Percentiles rank a stretch among this genome's conserved stretches.
Conservation (phyloP, 2,888 invertebrate species). For the Lepidochrysops patricia region DNA sequence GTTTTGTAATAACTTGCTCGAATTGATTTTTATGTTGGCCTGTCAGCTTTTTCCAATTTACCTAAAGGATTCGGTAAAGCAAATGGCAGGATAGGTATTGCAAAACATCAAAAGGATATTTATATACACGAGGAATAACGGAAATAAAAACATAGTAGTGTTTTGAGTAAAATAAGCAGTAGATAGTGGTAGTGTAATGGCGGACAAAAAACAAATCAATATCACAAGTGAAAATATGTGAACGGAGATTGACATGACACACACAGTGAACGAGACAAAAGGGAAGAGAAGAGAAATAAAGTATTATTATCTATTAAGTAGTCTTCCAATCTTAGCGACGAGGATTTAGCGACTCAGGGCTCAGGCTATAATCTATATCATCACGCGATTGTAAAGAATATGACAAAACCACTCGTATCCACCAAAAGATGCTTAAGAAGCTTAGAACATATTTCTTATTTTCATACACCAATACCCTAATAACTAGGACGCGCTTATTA, state of each 20-base stretch:
- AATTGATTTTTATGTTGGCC: constrained; percentile 77
- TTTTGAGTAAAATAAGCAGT: constrained; percentile 23
- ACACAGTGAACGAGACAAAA: constrained; percentile 61
- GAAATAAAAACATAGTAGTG: constrained; percentile 44
- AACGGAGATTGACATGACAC: constrained; percentile 43
- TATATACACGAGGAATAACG: constrained; percentile 23
- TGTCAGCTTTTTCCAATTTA: constrained; percentile 79
- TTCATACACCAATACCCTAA: background rate
- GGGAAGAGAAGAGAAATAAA: constrained; percentile 29
- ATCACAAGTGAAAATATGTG: constrained; percentile 40
- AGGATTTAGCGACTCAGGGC: too few species aligned
- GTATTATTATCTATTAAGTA: constrained; percentile 22
- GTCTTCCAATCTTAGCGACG: too few species aligned
- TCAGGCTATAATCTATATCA: too few species aligned
- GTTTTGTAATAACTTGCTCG: constrained; percentile 79
- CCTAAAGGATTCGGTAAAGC: constrained; percentile 43
- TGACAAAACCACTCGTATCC: too few species aligned
- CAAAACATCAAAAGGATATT: constrained; percentile 25
- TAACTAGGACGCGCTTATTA: background rate
- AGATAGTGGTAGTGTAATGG: constrained; percentile 29
- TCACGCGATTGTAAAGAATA: too few species aligned
- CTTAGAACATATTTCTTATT: background rate
- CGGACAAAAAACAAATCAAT: constrained; percentile 54
- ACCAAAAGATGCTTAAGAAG: too few species aligned
- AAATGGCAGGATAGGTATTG: constrained; percentile 25